phyloP scores from a whole-genome alignment of 2,113 vertebrate species.

The Sinosuthora webbiana region DNA sequence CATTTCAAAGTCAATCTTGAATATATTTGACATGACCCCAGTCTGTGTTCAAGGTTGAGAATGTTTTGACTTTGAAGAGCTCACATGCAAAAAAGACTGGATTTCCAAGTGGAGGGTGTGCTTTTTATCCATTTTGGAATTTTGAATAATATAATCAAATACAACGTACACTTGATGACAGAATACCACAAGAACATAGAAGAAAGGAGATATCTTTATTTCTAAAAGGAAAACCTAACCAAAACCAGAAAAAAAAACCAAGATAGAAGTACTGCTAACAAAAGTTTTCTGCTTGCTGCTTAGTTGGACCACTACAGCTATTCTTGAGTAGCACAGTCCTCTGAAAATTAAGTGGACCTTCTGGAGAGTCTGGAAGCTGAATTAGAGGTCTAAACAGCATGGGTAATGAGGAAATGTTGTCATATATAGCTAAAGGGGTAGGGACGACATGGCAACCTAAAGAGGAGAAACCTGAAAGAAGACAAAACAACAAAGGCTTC shows the following conservation, averaged over 20 bases:
- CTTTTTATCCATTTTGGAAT: background rate
- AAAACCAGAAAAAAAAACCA: background rate
- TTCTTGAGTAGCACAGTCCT: background rate
- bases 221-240: background rate
- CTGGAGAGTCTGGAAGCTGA: background rate
- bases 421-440: background rate
- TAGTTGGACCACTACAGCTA: fast-evolving
- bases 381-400: background rate
- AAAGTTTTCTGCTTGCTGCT: background rate
- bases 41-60: background rate
- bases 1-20: background rate
- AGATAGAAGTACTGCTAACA: background rate
- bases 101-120: background rate
- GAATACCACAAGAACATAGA: background rate
- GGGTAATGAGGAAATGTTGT: background rate
- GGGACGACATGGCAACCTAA: background rate
- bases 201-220: background rate
- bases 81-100: background rate
- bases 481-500: background rate
- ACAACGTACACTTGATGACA: background rate
- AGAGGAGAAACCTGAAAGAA: background rate
- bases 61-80: background rate
- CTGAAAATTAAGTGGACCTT: background rate
- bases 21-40: background rate
- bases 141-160: background rate